Percentiles rank a stretch among this genome's conserved stretches.
Conservation (phyloP, 2,113 vertebrate species). For the Genyomyrus donnyi region DNA sequence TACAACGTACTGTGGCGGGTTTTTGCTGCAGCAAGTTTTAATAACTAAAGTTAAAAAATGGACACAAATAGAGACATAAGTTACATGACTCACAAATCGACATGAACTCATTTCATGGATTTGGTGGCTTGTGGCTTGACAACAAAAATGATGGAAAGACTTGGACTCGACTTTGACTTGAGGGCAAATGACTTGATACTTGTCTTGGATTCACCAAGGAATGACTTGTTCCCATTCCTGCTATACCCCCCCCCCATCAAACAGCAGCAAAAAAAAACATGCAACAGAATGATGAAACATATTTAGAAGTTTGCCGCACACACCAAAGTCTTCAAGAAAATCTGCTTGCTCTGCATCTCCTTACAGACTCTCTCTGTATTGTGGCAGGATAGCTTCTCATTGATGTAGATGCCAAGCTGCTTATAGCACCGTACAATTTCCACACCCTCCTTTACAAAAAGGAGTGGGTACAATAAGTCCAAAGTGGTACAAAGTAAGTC, state of each 20-base stretch:
- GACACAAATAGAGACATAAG: no score
- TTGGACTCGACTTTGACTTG: no score
- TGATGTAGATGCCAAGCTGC: neutral
- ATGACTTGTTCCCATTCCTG: no score
- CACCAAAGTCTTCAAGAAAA: neutral
- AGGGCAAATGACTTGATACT: no score
- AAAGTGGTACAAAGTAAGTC: neutral
- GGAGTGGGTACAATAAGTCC: neutral
- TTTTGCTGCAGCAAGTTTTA: no score
- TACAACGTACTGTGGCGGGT: no score
- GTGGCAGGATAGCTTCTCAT: neutral
- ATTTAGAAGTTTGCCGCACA: neutral
- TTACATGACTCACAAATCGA: no score
- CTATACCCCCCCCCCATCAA: neutral
- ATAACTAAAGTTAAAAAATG: no score
- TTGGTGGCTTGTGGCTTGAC: no score
- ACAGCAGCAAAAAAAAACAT: neutral
- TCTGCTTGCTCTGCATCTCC: neutral
- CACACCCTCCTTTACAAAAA: neutral
- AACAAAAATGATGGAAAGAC: no score
- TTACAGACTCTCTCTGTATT: neutral
- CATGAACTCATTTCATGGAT: no score
- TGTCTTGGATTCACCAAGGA: no score
- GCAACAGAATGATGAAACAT: neutral
- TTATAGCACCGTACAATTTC: neutral